These are phyloP conservation scores for Mythimna lalbum DNA, from an alignment of 2,888 invertebrate species.

Conservation along the genomic window DNA sequence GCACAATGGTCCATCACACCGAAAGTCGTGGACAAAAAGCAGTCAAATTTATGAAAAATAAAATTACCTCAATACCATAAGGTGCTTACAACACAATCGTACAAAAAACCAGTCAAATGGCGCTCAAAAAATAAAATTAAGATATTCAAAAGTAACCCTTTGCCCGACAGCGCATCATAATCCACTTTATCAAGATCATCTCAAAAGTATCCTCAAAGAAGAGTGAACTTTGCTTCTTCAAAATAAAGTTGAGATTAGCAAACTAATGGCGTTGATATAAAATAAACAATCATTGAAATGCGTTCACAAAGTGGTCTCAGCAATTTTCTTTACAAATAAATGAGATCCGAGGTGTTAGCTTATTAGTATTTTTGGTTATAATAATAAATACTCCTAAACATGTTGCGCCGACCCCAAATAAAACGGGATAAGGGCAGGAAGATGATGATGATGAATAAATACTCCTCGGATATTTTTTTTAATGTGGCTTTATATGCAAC, in stretches of 20 bases:
- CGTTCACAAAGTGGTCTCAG: conserved; percentile 65
- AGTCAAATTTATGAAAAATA: conserved; percentile 48
- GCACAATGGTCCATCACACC: conserved; percentile 62
- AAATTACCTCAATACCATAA: conserved; percentile 64
- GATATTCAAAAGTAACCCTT: conserved; percentile 76
- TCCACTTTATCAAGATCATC: conserved; percentile 73
- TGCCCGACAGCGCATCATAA: conserved; percentile 72
- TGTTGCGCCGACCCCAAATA: too few species aligned
- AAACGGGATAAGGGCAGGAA: too few species aligned
- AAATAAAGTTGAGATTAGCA: conserved; percentile 38
- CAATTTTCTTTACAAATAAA: conserved; percentile 70
- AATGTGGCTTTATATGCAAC: background rate
- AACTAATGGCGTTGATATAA: conserved; percentile 38
- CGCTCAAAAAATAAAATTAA: conserved; percentile 77
- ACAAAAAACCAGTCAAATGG: conserved; percentile 70
- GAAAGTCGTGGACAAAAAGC: conserved; percentile 56
- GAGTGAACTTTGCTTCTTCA: conserved; percentile 49
- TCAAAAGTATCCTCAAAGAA: conserved; percentile 32
- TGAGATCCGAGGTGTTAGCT: conserved; percentile 67
- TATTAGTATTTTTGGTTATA: conserved; percentile 51
- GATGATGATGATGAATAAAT: too few species aligned
- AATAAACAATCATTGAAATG: conserved; percentile 65
- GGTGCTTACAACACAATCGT: conserved; percentile 67
- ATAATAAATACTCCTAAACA: background rate
- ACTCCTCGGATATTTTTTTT: background rate